A percentile compares a stretch with the other conserved stretches of the same genome.
phyloP scores from a whole-genome alignment of 2,888 invertebrate genomes.

The Campopleginae sp. region DNA sequence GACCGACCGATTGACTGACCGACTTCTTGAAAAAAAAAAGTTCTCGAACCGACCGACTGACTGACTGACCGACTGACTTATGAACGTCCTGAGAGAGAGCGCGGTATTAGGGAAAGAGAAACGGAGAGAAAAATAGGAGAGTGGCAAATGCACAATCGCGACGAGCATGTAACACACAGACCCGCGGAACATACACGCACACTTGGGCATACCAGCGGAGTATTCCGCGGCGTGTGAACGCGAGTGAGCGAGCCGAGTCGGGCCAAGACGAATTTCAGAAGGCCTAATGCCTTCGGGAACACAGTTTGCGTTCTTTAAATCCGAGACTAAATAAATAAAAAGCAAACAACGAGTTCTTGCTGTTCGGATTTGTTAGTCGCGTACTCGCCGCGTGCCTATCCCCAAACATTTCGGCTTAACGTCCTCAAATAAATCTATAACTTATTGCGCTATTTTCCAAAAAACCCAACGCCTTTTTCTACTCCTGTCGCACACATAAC shows the following conservation, averaged over 20 bases:
- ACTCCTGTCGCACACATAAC: not conserved
- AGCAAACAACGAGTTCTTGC: not conserved
- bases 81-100: too few relatives aligned
- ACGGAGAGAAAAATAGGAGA: not conserved
- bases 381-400: not conserved
- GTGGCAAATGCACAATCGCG: not conserved
- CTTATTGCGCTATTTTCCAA: not conserved
- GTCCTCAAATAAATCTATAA: not conserved
- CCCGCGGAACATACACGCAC: not conserved
- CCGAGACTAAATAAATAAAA: not conserved
- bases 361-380: slow-evolving; percentile 22
- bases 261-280: not conserved
- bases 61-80: too few relatives aligned
- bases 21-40: too few relatives aligned
- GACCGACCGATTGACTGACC: too few relatives aligned
- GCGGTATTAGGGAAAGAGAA: too few relatives aligned
- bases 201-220: not conserved
- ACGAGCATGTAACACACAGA: not conserved
- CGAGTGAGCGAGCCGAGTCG: not conserved
- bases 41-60: too few relatives aligned
- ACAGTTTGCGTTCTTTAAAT: not conserved
- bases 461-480: slow-evolving; percentile 28
- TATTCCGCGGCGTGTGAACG: not conserved
- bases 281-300: slow-evolving; percentile 10
- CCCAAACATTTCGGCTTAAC: not conserved